Percentiles rank a stretch among this genome's conserved stretches.
These are phyloP conservation scores for Podarcis muralis DNA, from an alignment of 2,113 vertebrate genomes.

Conservation along the genomic window DNA sequence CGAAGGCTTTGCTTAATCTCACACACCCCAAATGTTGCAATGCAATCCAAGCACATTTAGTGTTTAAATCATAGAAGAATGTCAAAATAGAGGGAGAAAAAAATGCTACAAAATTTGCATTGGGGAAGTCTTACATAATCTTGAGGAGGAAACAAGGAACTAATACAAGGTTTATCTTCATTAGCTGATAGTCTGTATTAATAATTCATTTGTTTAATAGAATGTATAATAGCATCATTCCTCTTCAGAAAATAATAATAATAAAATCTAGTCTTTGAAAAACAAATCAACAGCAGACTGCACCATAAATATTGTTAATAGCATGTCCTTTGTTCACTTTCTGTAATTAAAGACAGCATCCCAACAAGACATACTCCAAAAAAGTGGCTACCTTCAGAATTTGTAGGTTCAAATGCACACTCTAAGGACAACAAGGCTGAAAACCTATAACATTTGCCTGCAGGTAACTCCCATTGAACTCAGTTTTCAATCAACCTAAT, in stretches of 20 bases:
- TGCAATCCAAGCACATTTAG: neutral
- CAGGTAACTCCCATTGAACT: too few relatives aligned
- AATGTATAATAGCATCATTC: slow-evolving; percentile 12
- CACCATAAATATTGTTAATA: slow-evolving; percentile 15
- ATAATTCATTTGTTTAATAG: slow-evolving; percentile 1
- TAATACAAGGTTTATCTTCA: neutral
- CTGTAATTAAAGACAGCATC: slow-evolving; percentile 46
- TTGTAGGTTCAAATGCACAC: slow-evolving; percentile 26
- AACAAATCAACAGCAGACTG: slow-evolving; percentile 34
- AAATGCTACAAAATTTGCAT: neutral
- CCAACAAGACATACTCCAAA: slow-evolving; percentile 50
- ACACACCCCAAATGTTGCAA: neutral
- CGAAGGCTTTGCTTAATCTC: neutral
- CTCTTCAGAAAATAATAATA: neutral
- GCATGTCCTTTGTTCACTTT: slow-evolving; percentile 32
- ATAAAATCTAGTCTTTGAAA: neutral
- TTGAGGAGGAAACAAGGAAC: neutral
- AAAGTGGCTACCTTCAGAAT: slow-evolving; percentile 43
- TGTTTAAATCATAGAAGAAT: neutral
- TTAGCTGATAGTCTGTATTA: neutral
- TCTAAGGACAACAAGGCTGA: neutral
- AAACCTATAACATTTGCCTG: neutral
- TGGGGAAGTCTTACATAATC: neutral
- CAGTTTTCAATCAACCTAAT: neutral
- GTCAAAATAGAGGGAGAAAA: neutral